phyloP scores from a whole-genome alignment of 1,140 invertebrate species.

The Tribolium madens region DNA sequence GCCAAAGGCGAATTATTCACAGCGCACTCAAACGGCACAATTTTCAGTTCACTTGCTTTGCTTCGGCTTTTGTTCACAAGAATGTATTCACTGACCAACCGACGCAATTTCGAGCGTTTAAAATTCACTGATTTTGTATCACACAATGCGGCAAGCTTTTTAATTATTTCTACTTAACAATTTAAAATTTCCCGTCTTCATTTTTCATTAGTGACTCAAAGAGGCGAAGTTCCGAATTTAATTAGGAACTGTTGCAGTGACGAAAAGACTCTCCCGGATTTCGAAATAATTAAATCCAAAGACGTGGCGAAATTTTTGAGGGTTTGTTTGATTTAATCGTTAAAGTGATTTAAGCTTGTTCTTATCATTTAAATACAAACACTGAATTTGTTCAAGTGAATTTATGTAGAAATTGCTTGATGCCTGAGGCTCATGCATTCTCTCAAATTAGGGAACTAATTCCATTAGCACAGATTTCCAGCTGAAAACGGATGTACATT shows the following conservation, averaged over 20 bases:
- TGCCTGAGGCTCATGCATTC: neutral
- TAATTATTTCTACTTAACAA: neutral
- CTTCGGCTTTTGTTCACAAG: neutral
- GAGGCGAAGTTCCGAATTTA: neutral
- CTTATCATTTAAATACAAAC: slow-evolving; percentile 6
- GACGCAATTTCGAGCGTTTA: neutral
- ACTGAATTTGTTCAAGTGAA: neutral
- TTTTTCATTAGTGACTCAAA: neutral
- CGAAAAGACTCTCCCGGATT: neutral
- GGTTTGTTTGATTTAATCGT: neutral
- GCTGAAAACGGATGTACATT: neutral
- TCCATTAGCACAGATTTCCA: slow-evolving; percentile 9
- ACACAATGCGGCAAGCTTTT: neutral
- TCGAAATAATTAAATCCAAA: neutral
- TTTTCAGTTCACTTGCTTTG: too few species aligned
- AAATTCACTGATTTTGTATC: neutral
- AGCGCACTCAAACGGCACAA: neutral
- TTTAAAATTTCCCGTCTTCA: neutral
- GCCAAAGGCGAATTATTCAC: neutral
- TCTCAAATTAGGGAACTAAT: slow-evolving; percentile 20
- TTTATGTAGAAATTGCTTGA: slow-evolving; percentile 18
- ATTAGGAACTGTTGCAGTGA: neutral
- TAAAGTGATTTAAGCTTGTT: slow-evolving; percentile 4
- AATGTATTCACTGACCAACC: neutral
- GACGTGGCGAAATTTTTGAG: neutral